These are phyloP conservation scores for Aleiodes testaceus DNA, from an alignment of 2,888 invertebrate genomes.

Conservation along the genomic window DNA sequence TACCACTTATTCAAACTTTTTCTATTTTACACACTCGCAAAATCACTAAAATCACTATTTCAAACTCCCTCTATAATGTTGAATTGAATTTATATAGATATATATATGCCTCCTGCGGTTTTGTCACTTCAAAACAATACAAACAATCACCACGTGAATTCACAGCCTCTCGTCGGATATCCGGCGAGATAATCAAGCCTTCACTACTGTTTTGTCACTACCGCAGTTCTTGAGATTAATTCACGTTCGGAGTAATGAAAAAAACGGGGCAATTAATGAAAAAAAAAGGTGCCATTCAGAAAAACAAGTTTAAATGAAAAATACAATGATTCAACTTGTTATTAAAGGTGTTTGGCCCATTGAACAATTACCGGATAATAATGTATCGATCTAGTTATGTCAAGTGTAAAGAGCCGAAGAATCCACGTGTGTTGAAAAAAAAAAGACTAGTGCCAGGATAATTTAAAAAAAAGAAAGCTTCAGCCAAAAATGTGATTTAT, in stretches of 20 bases:
- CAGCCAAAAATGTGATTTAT: neutral
- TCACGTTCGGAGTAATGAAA: neutral
- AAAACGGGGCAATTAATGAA: neutral
- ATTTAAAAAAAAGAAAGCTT: too few relatives aligned
- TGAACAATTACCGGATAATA: too few relatives aligned
- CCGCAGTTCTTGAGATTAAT: conserved; percentile 5
- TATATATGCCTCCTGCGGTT: neutral
- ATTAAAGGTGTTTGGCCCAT: too few relatives aligned
- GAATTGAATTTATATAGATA: conserved; percentile 18
- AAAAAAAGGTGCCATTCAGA: neutral
- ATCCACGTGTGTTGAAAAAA: too few relatives aligned
- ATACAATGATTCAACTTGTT: neutral
- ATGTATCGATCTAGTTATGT: too few relatives aligned
- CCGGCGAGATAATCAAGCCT: conserved; percentile 20
- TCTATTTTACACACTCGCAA: neutral
- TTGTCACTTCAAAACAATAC: conserved; percentile 21
- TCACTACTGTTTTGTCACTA: conserved; percentile 12
- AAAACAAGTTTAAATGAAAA: neutral
- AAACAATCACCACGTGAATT: conserved; percentile 31
- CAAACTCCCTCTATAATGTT: conserved; percentile 7
- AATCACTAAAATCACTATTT: conserved; percentile 18
- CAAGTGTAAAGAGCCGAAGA: too few relatives aligned
- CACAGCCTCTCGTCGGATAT: conserved; percentile 22
- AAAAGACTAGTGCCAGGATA: too few relatives aligned
- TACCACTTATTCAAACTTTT: neutral